These are phyloP conservation scores for Osedax frankpressi DNA, from an alignment of 2,888 invertebrate genomes.

Conservation along the genomic window DNA sequence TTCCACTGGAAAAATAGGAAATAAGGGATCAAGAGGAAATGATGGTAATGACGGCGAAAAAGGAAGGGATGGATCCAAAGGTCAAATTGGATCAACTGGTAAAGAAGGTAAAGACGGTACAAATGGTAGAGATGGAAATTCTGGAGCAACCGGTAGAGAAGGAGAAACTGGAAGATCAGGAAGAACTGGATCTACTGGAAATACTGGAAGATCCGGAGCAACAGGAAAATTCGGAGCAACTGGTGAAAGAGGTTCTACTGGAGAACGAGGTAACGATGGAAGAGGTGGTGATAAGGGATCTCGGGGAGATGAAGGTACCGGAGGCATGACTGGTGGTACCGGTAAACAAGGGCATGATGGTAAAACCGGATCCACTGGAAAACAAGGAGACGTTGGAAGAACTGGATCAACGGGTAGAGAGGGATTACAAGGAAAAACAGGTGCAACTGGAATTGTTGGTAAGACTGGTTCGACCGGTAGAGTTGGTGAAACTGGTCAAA, in stretches of 20 bases:
- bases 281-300: not conserved
- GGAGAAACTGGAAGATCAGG: not conserved
- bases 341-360: not conserved
- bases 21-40: not conserved
- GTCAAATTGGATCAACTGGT: slow-evolving; percentile 1
- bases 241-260: not conserved
- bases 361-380: slow-evolving; percentile 9
- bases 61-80: not conserved
- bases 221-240: not conserved
- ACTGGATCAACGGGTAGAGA: slow-evolving; percentile 4
- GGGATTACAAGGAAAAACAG: slow-evolving; percentile 2
- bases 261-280: not conserved
- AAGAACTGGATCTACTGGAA: slow-evolving; percentile 9
- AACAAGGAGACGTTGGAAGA: not conserved
- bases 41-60: not conserved
- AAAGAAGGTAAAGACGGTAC: not conserved
- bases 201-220: not conserved
- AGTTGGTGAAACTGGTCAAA: slow-evolving; percentile 17
- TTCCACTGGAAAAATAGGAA: not conserved
- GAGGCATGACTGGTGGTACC: not conserved
- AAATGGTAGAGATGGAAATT: not conserved
- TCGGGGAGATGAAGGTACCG: not conserved
- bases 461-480: slow-evolving; percentile 14
- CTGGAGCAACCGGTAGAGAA: not conserved
- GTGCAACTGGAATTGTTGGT: slow-evolving; percentile 17